A percentile compares a stretch with the other conserved stretches of the same genome.
These are phyloP conservation scores for Halcyon badia DNA, from an alignment of 2,797 vertebrate species.

Conservation along the genomic window DNA sequence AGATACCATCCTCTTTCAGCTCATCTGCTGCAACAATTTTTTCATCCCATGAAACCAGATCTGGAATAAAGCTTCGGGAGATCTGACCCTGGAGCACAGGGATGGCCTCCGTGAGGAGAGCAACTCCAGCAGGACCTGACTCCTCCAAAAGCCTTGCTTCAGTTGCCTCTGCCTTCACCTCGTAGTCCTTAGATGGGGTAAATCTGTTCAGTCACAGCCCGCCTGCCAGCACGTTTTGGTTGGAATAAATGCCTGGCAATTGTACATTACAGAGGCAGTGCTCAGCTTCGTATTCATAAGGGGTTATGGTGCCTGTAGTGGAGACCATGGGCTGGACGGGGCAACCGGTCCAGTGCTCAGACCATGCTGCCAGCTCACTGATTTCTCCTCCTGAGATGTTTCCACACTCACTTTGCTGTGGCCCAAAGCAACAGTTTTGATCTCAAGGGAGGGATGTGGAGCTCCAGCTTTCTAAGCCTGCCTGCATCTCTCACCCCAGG, in stretches of 20 bases:
- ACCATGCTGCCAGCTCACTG: neutral
- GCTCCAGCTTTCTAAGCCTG: neutral
- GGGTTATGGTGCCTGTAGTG: accelerated
- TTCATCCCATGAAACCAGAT: neutral
- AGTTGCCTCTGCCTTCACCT: neutral
- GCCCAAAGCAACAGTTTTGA: neutral
- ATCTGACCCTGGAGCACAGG: accelerated
- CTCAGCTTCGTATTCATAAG: accelerated
- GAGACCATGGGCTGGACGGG: neutral
- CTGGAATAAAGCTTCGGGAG: neutral
- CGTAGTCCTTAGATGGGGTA: accelerated
- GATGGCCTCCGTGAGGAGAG: neutral
- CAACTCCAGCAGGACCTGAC: neutral
- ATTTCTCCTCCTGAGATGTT: neutral
- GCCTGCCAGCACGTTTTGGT: neutral
- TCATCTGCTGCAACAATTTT: neutral
- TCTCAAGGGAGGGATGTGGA: neutral
- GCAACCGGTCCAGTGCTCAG: accelerated
- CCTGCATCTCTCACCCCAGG: neutral
- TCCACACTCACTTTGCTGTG: neutral
- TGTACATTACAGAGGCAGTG: accelerated
- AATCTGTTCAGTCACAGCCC: accelerated
- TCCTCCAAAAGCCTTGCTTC: neutral
- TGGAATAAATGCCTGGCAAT: neutral
- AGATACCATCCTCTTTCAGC: neutral